These are phyloP conservation scores for Pediacus dermestoides DNA, from an alignment of 2,888 invertebrate genomes.

Conservation along the genomic window DNA sequence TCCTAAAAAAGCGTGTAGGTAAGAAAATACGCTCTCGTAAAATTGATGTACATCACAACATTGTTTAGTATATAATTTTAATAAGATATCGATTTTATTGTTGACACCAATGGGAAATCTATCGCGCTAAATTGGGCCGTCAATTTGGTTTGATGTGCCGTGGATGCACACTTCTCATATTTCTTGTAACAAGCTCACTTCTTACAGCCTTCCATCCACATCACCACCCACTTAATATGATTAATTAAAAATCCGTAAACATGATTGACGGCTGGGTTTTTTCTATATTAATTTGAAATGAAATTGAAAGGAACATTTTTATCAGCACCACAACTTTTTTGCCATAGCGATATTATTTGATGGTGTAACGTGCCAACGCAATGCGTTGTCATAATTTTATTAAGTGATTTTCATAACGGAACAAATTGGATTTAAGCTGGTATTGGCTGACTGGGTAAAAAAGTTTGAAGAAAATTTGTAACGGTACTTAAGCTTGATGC, in stretches of 20 bases:
- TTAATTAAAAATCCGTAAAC: conserved; percentile 13
- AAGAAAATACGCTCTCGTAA: too few species aligned
- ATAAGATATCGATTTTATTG: conserved; percentile 8
- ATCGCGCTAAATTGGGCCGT: conserved; percentile 7
- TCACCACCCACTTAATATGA: conserved; percentile 11
- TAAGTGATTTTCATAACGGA: too few species aligned
- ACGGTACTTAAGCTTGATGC: conserved; percentile 3
- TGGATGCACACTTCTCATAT: conserved; percentile 5
- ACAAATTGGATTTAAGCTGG: too few species aligned
- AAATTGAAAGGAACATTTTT: too few species aligned
- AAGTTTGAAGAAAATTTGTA: conserved; percentile 3
- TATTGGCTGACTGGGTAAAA: too few species aligned
- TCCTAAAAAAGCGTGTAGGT: too few species aligned
- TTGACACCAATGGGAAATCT: conserved; percentile 9
- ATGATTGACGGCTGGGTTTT: conserved; percentile 14
- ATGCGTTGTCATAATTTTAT: too few species aligned
- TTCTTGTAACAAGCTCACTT: conserved; percentile 12
- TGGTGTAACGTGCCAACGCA: too few species aligned
- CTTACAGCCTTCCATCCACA: conserved; percentile 10
- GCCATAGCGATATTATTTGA: too few species aligned
- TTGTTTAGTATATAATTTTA: conserved; percentile 5
- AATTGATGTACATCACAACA: too few species aligned
- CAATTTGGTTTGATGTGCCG: conserved; percentile 10
- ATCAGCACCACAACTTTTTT: too few species aligned
- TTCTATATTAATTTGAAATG: too few species aligned